A percentile compares a stretch with the other conserved stretches of the same genome.
Conservation (phyloP, 2,888 invertebrate genomes). For the Lacanobia oleracea region DNA sequence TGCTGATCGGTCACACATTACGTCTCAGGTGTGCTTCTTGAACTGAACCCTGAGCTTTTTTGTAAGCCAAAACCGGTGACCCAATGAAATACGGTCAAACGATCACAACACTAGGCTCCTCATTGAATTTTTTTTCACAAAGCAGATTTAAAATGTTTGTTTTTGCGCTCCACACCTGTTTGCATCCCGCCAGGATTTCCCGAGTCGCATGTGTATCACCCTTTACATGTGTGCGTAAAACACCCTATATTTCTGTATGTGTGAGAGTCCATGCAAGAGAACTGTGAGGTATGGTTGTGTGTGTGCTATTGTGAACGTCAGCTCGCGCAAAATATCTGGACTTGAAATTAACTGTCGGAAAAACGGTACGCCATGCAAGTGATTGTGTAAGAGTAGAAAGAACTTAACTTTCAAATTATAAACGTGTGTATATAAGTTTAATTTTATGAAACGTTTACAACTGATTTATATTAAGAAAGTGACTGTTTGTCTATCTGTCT, state of each 20-base stretch:
- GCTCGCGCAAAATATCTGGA: conserved; percentile 21
- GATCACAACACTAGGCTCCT: not conserved
- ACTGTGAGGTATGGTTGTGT: not conserved
- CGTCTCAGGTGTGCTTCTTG: not conserved
- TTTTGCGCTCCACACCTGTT: conserved; percentile 45
- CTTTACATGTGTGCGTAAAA: not conserved
- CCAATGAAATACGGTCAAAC: not conserved
- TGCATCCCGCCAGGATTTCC: conserved; percentile 35
- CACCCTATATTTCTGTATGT: not conserved
- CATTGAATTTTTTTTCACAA: not conserved
- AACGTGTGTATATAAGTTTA: no score
- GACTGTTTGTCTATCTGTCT: no score
- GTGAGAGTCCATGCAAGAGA: not conserved
- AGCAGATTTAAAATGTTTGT: conserved; percentile 27
- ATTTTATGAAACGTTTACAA: no score
- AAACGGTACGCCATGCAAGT: not conserved
- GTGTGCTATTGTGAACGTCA: conserved; percentile 9
- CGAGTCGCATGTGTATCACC: not conserved
- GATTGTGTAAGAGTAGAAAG: not conserved
- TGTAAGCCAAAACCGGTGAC: not conserved
- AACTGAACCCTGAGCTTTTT: not conserved
- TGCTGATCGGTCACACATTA: not conserved
- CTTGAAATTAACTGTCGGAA: not conserved
- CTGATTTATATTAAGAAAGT: no score
- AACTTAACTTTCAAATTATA: not conserved